Evolutionary conservation across 1,140 invertebrate species (phyloP), one percentile per base, ranked within the genome.

Genomic region (Pseudomyrmex dendroicus): DNA sequence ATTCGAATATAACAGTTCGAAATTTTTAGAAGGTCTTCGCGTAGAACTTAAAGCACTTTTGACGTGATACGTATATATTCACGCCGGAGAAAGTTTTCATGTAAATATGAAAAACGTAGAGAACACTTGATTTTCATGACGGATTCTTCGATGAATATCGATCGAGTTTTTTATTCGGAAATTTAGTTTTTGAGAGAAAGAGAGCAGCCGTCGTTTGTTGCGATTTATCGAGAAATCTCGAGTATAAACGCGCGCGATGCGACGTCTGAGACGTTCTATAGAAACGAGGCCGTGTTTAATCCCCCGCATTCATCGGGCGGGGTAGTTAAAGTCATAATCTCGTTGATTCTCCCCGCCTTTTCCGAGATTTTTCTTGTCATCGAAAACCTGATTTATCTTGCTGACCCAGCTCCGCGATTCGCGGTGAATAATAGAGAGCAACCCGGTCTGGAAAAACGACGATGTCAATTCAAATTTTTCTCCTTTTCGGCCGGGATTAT

Each of bases 361-460:
- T 68, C n/a, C 44, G 35, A 56, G 20, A 70, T 78, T 78, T 78
- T 59, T 57, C 76, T 70, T 70, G 76, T 78, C 76, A 78, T 78
- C 64, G 76, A 78, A 35, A 59, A 48, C 44, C 76, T 78, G 64
- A 78, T 78, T 78, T 78, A 78, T 78, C 64, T 78, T 70, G 76
- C 64, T 59, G 76, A 78, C 54, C 54, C 64, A 78, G 64, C 64
- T 2, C 15, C 35, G 52, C 54, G 64, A 48, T 68, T 78, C 44
- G 63, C 12, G 35, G 64, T 35, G 73, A 62, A 73, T 73, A 73
- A 73, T 59, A 73, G 13, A 72, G 57, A 20, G 17, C 3, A 9
- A 5, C 35, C 15, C 48, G 13, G 13, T 9, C 50, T 54, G 22
- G n/a, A n/a, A n/a, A n/a, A n/a, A n/a, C n/a, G n/a, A n/a, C n/a